Evolutionary conservation across 2,888 invertebrate genomes (phyloP).

Genomic region (Ormyrus labotus): DNA sequence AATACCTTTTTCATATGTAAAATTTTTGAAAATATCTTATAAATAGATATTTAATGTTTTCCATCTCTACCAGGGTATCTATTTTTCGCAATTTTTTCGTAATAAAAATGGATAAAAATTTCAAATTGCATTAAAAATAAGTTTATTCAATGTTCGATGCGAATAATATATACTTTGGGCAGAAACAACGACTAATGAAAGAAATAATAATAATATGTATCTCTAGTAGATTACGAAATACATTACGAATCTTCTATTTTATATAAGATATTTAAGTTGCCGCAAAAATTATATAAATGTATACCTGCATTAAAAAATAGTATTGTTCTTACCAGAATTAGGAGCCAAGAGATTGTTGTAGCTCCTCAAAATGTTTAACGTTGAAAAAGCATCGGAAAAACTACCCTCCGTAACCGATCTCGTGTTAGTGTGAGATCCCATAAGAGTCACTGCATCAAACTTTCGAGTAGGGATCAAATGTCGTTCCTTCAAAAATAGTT

Average conservation of each 20-base stretch:
- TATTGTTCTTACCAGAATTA: slow-evolving; percentile 77
- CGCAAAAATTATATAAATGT: too few species aligned
- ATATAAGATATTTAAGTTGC: not conserved
- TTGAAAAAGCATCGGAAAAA: slow-evolving; percentile 76
- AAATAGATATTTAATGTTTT: too few species aligned
- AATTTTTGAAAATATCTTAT: slow-evolving; percentile 4
- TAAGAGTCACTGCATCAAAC: slow-evolving; percentile 13
- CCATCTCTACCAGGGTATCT: too few species aligned
- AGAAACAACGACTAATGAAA: too few species aligned
- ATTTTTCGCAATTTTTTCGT: too few species aligned
- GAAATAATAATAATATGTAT: too few species aligned
- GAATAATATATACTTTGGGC: too few species aligned
- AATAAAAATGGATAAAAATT: not conserved
- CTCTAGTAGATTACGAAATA: too few species aligned
- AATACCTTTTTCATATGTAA: too few species aligned
- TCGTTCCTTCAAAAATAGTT: too few species aligned
- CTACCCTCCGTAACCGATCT: slow-evolving; percentile 32
- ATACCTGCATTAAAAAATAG: not conserved
- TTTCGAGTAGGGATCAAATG: too few species aligned
- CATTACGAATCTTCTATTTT: too few species aligned
- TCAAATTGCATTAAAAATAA: not conserved
- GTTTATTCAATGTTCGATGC: not conserved
- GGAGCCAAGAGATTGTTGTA: slow-evolving; percentile 81
- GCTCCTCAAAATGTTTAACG: slow-evolving; percentile 81
- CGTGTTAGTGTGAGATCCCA: slow-evolving; percentile 41